Conservation (phyloP, 2,888 invertebrate genomes). For the Bibio marci region DNA sequence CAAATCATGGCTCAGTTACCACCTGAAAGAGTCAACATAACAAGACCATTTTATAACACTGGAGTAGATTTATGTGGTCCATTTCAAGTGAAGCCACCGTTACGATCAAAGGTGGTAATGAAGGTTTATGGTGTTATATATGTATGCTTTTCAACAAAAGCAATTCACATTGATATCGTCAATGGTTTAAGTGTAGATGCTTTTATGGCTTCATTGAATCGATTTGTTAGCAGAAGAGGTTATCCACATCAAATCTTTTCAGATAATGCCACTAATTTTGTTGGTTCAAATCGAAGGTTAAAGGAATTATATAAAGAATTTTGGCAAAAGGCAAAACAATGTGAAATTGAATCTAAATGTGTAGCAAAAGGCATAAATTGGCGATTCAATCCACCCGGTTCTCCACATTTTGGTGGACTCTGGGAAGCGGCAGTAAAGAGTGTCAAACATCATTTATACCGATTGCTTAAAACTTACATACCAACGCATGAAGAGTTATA, state of each 20-base stretch:
- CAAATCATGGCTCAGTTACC: neutral
- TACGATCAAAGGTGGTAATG: neutral
- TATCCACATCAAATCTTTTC: neutral
- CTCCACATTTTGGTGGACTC: constrained; percentile 14
- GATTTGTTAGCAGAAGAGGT: neutral
- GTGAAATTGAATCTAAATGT: neutral
- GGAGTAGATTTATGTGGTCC: constrained; percentile 1
- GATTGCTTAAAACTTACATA: constrained; percentile 4
- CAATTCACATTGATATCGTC: neutral
- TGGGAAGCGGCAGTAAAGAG: constrained; percentile 15
- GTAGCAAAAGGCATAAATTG: constrained; percentile 10
- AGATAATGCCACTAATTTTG: constrained; percentile 11
- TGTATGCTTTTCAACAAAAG: constrained; percentile 10
- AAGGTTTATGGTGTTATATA: constrained; percentile 10
- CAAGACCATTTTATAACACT: neutral
- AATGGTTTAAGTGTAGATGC: neutral
- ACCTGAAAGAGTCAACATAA: neutral
- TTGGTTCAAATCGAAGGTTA: constrained; percentile 7
- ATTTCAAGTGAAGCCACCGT: neutral
- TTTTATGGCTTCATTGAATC: neutral
- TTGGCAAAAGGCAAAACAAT: neutral
- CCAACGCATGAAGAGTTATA: constrained; percentile 7
- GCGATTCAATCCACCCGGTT: constrained; percentile 14
- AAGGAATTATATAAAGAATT: neutral
- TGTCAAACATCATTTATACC: constrained; percentile 12